Conservation (phyloP, 2,888 invertebrate species). For the Drosophila kokeensis region DNA sequence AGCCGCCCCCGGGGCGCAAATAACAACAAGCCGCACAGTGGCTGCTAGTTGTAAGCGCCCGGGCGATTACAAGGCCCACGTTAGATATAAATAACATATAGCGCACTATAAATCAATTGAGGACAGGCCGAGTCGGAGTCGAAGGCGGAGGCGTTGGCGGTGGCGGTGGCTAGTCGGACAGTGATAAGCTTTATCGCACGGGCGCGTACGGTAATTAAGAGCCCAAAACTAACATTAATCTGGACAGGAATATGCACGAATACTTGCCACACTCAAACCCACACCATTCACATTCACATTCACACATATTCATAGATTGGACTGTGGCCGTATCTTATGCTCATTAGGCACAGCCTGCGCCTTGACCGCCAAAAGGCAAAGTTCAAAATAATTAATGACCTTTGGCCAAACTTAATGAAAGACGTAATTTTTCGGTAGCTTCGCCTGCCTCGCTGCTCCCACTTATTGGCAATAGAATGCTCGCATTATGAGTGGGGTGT, state of each 20-base stretch:
- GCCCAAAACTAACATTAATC: conserved; percentile 71
- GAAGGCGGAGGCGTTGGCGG: neutral
- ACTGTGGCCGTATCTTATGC: conserved; percentile 67
- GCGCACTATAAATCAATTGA: conserved; percentile 72
- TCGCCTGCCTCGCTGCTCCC: conserved; percentile 29
- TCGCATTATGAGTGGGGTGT: conserved; percentile 45
- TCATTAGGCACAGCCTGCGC: conserved; percentile 77
- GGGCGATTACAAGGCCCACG: conserved; percentile 61
- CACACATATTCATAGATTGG: conserved; percentile 12
- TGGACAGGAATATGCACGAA: conserved; percentile 51
- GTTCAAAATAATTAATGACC: conserved; percentile 85
- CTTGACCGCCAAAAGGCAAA: conserved; percentile 70
- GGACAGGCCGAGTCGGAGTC: neutral
- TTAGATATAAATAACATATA: conserved; percentile 76
- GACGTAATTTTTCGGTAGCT: conserved; percentile 71
- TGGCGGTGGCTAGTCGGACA: conserved; percentile 19
- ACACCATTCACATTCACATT: conserved; percentile 7
- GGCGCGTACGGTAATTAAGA: conserved; percentile 75
- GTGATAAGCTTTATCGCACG: conserved; percentile 77
- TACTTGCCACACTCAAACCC: conserved; percentile 17
- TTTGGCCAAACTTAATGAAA: conserved; percentile 82
- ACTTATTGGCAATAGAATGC: conserved; percentile 19
- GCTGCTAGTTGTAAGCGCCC: conserved; percentile 63
- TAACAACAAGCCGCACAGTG: conserved; percentile 51
- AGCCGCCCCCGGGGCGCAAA: conserved; percentile 59